Evolutionary conservation across 2,888 invertebrate species (phyloP).

Genomic region (Metopia argyrocephala): DNA sequence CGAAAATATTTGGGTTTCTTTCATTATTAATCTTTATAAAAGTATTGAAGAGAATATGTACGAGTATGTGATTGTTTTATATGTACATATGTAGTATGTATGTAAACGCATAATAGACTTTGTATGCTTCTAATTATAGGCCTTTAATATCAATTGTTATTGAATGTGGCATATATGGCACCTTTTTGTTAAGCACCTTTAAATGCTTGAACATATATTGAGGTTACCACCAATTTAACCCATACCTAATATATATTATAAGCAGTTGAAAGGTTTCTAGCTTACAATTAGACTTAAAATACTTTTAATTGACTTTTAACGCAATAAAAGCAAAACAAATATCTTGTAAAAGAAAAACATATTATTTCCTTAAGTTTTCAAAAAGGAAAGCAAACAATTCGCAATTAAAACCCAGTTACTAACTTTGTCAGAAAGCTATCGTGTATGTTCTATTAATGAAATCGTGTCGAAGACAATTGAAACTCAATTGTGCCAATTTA

Average conservation of each 20-base stretch:
- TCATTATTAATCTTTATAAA: background rate
- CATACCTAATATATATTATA: background rate
- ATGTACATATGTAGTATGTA: background rate
- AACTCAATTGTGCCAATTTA: too few relatives aligned
- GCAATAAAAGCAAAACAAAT: background rate
- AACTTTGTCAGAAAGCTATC: too few relatives aligned
- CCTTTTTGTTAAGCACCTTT: constrained; percentile 1
- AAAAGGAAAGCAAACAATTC: constrained; percentile 1
- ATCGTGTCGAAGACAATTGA: too few relatives aligned
- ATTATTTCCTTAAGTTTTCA: background rate
- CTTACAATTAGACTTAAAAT: background rate
- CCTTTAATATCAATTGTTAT: constrained; percentile 5
- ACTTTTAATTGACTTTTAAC: background rate
- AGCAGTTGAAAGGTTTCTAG: constrained; percentile 38
- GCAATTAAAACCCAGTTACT: too few relatives aligned
- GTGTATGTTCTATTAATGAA: too few relatives aligned
- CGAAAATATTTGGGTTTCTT: background rate
- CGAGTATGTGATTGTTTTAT: background rate
- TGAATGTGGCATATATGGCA: background rate
- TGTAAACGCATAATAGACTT: constrained; percentile 3
- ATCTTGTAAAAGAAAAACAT: background rate
- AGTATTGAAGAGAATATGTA: background rate
- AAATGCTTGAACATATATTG: constrained; percentile 7
- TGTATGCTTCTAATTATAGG: background rate
- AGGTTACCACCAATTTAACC: constrained; percentile 30